Evolutionary conservation across 2,797 vertebrate genomes (phyloP), one percentile per base, ranked within the genome.

Genomic region (Odontamblyopus rebecca): DNA sequence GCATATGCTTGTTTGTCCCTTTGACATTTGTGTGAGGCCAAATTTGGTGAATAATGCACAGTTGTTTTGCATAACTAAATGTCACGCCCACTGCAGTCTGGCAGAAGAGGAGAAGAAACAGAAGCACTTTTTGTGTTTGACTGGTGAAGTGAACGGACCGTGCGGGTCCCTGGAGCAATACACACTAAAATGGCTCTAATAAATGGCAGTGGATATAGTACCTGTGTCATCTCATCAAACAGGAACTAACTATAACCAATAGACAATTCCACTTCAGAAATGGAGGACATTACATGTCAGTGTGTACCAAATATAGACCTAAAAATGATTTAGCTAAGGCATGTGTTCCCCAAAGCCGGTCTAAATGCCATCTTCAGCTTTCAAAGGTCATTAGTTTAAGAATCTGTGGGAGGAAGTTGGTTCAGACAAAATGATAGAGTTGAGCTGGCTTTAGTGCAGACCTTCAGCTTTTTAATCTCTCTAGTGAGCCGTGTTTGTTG

Each of bases 41-140:
- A 83, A 83, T 79, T 78, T 85, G 53, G 79, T 90, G 83, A 91
- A 92, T 91, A 92, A 93, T 91, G 88, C 78, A 76, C 81, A 26
- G 63, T 76, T 79, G 81, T 90, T 93, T 91, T 90, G 86, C 90
- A 89, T 89, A 87, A 86, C 82, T 90, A 94, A 94, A 94, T 94
- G 93, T 93, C 93, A 94, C 75, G 54, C 86, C 89, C 86, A 86
- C 84, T 82, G 87, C 87, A 88, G 82, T 81, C 66, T 56, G 51
- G 73, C 29, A 68, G 79, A 74, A 69, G 81, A 80, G 69, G 73
- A 69, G 19, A 32, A 69, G 74, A 61, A 83, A 73, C 50, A 2
- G 63, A 72, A 54, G 73, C 44, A 48, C 61, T 53, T 66, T 41
- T 76, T 71, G 44, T 73, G 70, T 81, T 50, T 51, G 51, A 71